These are phyloP conservation scores for Eupsittula cactorum DNA, from an alignment of 2,113 vertebrate genomes.

Conservation along the genomic window DNA sequence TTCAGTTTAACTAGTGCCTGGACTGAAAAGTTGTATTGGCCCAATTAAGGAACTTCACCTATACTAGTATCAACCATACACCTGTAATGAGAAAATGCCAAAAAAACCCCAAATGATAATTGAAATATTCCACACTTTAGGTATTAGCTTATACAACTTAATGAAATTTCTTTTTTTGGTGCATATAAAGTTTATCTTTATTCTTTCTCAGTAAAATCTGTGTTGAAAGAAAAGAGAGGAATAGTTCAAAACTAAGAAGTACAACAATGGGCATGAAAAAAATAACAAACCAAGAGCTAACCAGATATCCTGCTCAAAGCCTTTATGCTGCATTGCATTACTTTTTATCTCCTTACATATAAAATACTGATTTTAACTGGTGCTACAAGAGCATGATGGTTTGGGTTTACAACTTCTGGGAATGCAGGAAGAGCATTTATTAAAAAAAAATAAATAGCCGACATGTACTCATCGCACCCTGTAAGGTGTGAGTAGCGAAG, in stretches of 20 bases:
- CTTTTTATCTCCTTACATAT: background rate
- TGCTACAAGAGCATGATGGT: background rate
- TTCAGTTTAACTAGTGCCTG: background rate
- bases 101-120: background rate
- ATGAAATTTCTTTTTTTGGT: accelerated
- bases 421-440: background rate
- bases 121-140: background rate
- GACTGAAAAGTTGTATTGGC: background rate
- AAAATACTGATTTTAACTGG: background rate
- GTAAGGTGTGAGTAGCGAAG: background rate
- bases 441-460: background rate
- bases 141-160: background rate
- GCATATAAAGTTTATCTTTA: background rate
- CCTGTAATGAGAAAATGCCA: background rate
- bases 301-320: background rate
- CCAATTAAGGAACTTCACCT: background rate
- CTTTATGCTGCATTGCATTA: background rate
- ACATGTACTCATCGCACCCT: background rate
- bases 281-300: background rate
- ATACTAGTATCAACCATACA: background rate
- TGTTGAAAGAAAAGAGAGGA: background rate
- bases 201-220: background rate
- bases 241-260: background rate
- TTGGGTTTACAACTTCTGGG: background rate
- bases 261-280: background rate